A percentile compares a stretch with the other conserved stretches of the same genome.
Evolutionary conservation across 2,113 vertebrate genomes (phyloP).

Genomic region (Chunga burmeisteri): DNA sequence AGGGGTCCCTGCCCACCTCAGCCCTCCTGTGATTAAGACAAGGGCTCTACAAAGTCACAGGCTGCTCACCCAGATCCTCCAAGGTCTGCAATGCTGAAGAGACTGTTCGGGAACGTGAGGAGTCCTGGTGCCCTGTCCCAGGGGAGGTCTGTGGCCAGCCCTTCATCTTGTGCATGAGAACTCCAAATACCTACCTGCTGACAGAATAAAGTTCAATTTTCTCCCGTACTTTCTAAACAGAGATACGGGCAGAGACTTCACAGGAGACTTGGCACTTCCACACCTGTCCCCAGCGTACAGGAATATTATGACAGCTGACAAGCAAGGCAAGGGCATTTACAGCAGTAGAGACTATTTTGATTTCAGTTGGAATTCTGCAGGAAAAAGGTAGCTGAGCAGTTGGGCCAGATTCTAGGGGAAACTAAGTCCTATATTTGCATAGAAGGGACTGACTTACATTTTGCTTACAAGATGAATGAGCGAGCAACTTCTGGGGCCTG

Average conservation of each 20-base stretch:
- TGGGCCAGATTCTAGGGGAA: background rate
- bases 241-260: background rate
- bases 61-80: background rate
- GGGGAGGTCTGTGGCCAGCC: background rate
- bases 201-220: background rate
- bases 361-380: background rate
- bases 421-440: background rate
- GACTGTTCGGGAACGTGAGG: background rate
- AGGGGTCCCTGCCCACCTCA: background rate
- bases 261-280: background rate
- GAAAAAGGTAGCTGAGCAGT: background rate
- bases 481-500: background rate
- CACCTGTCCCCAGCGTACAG: background rate
- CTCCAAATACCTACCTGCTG: background rate
- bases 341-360: background rate
- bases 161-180: background rate
- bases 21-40: background rate
- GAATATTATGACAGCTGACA: background rate
- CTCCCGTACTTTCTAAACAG: background rate
- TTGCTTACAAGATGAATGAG: background rate
- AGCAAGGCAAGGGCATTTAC: background rate
- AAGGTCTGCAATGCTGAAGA: background rate
- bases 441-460: background rate
- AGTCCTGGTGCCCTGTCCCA: background rate
- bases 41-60: background rate